These are phyloP conservation scores for Trichogramma dendrolimi DNA, from an alignment of 2,888 invertebrate genomes.

Conservation along the genomic window DNA sequence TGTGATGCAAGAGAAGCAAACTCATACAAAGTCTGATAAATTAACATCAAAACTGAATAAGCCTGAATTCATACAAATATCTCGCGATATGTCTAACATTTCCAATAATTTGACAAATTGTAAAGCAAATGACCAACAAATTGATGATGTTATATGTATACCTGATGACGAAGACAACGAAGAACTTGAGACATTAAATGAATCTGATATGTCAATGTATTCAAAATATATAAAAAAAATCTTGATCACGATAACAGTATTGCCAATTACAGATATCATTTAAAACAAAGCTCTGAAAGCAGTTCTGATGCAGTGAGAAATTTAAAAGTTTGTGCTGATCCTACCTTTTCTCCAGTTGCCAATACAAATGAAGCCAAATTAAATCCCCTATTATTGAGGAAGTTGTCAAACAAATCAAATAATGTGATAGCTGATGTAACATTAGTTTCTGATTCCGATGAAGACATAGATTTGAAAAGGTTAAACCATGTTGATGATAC, in stretches of 20 bases:
- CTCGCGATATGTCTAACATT: neutral
- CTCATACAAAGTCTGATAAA: neutral
- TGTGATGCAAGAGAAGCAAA: conserved; percentile 7
- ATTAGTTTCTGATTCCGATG: conserved; percentile 25
- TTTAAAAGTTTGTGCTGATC: too few relatives aligned
- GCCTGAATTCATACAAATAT: neutral
- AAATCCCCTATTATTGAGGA: neutral
- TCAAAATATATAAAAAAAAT: conserved; percentile 42
- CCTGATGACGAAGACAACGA: conserved; percentile 14
- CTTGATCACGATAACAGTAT: conserved; percentile 41
- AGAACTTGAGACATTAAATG: conserved; percentile 7
- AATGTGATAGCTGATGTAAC: conserved; percentile 15
- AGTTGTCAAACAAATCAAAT: neutral
- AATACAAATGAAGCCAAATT: neutral
- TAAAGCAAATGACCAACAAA: conserved; percentile 3
- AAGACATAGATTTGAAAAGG: conserved; percentile 9
- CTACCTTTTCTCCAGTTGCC: too few relatives aligned
- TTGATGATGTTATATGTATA: neutral
- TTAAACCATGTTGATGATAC: too few relatives aligned
- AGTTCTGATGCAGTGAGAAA: neutral
- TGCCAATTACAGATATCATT: conserved; percentile 33
- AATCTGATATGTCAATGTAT: conserved; percentile 40
- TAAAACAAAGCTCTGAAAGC: neutral
- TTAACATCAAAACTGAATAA: neutral
- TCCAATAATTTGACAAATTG: too few relatives aligned